These are phyloP conservation scores for Phenacoccus solenopsis DNA, from an alignment of 1,140 invertebrate species.

Conservation along the genomic window DNA sequence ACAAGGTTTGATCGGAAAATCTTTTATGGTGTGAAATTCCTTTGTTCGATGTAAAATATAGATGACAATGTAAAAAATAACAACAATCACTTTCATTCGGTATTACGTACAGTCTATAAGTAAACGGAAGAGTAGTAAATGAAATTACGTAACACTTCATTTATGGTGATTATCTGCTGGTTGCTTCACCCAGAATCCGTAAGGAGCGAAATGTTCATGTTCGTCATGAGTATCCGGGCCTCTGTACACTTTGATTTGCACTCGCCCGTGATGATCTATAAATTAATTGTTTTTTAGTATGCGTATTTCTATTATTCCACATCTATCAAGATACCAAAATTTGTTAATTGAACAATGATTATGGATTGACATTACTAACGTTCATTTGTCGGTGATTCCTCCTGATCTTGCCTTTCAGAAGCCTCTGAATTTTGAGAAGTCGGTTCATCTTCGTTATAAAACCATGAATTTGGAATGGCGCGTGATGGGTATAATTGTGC, in stretches of 20 bases:
- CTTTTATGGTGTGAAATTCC: no score
- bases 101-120: no score
- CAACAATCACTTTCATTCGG: no score
- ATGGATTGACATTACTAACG: not conserved
- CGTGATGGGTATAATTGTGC: not conserved
- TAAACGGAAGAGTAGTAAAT: no score
- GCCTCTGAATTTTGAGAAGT: not conserved
- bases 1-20: no score
- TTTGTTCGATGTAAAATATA: no score
- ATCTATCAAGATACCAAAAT: no score
- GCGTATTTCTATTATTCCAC: no score
- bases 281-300: no score
- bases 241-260: constrained; percentile 57
- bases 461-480: not conserved
- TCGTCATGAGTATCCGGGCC: constrained; percentile 46
- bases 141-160: not conserved
- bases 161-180: constrained; percentile 33
- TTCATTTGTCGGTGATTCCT: not conserved
- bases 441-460: not conserved
- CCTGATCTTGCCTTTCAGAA: not conserved
- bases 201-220: constrained; percentile 44
- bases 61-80: no score
- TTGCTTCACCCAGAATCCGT: constrained; percentile 61
- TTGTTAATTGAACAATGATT: not conserved
- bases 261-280: constrained; percentile 38